Percentiles rank a stretch among this genome's conserved stretches.
phyloP scores from a whole-genome alignment of 2,797 vertebrate species.

The Carapus acus region DNA sequence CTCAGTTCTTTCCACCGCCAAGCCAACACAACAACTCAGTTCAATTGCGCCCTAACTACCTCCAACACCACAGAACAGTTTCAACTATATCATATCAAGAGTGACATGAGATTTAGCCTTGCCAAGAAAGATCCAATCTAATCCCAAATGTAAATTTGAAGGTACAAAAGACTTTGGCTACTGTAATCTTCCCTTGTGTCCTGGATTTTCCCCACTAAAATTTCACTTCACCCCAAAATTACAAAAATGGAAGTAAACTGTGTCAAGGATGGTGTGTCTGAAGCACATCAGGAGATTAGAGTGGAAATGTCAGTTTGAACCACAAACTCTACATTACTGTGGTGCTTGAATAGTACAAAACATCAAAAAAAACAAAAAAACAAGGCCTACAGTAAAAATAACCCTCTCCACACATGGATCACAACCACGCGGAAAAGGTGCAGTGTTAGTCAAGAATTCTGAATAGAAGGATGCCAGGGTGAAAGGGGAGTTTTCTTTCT shows the following conservation, averaged over 20 bases:
- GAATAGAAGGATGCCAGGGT: not conserved
- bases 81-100: constrained; percentile 14
- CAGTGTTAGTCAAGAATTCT: constrained; percentile 23
- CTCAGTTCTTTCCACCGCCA: constrained; percentile 24
- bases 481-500: too few species aligned
- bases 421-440: constrained; percentile 20
- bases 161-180: constrained; percentile 24
- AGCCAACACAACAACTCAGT: constrained; percentile 22
- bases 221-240: constrained; percentile 9
- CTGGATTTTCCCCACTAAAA: constrained; percentile 25
- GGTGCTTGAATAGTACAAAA: constrained; percentile 19
- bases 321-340: constrained; percentile 21
- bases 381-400: constrained; percentile 7
- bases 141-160: not conserved
- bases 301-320: constrained; percentile 20
- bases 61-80: constrained; percentile 17
- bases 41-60: constrained; percentile 26
- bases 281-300: constrained; percentile 19
- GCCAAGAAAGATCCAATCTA: constrained; percentile 15
- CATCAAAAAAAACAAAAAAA: too few species aligned
- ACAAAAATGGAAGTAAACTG: constrained; percentile 47
- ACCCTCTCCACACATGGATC: constrained; percentile 17
- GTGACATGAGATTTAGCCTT: constrained; percentile 2
- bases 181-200: constrained; percentile 30
- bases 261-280: constrained; percentile 17